Base-by-base conservation (phyloP, 2,888 invertebrate genomes). In the Phragmatobia fuliginosa region DNA sequence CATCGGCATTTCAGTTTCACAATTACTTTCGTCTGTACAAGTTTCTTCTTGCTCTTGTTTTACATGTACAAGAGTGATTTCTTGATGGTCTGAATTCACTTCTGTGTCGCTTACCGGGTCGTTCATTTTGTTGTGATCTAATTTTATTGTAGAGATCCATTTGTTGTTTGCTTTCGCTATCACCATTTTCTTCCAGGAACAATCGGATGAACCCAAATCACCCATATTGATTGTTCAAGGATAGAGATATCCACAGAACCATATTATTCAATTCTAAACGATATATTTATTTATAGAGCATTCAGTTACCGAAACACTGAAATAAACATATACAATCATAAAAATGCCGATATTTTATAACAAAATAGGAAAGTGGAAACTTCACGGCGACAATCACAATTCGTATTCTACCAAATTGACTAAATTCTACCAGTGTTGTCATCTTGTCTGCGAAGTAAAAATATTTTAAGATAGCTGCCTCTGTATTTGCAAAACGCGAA, bases 201-300 rank as follows among this genome's bases (percentile, higher is more conserved):
- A 86, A 85, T 93, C 91, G 21, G 90, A 88, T 77, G 88, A 83
- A 84, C 83, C 86, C 36, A 88, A 83, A 84, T 94, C 94, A 94
- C 89, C 94, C 94, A 94, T 95, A 94, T 88, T 95, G 94, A 91
- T 94, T 94, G 85, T 94, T 94, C 81, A 94, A 80, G 68, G 94
- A 94, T 81, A 91, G 85, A 70, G 88, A 79, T 88, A 94, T 94
- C 94, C 94, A 94, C 83, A 94, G 90, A 88, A 94, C 86, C 94
- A 94, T 94, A 91, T 85, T 92, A 87, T 62, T 77, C 72, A 36
- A 70, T 69, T 66, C 60, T 66, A 62, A 61, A 75, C 71, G 28
- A 67, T 71, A 49, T 59, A 63, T 36, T 70, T 73, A 62, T 38
- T 67, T 63, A 60, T 14, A 68, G 56, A 63, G 25, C 58, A 62